Evolutionary conservation across 2,113 vertebrate genomes (phyloP), one percentile per base, ranked within the genome.

Genomic region (Hippolais icterina): DNA sequence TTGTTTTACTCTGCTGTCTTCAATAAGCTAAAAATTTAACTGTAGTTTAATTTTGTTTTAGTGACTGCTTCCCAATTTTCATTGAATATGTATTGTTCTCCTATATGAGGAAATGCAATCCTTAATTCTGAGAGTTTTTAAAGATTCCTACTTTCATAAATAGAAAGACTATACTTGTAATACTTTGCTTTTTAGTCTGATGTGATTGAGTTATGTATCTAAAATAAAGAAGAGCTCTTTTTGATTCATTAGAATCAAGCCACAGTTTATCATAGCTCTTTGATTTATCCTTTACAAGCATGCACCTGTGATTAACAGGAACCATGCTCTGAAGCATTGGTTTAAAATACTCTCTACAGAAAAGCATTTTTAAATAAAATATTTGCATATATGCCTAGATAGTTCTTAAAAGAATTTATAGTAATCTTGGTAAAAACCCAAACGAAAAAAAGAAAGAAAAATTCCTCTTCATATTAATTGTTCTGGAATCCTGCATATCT

Each of bases 381-480:
- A 53, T 77, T 82, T 95, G 6, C 27, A 60, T 66, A 17, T 27
- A 63, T 76, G 17, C 4, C 22, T 74, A 56, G 20, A 76, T 33
- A 90, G 53, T 71, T 93, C 54, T 61, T 66, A 63, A 86, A 83
- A 59, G 6, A 79, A 82, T 63, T 65, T 1, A 42, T 74, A 53
- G 20, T 12, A 53, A 81, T 70, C n/a, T 86, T 65, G 12, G 19
- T 16, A 75, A 78, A 90, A 79, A 6, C 3, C 3, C 8, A 7
- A 17, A 46, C 5, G 28, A 29, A 71, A 37, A 47, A 74, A 57
- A n/a, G 2, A 57, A 78, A 29, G 5, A 50, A 82, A 87, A 56
- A 11, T 0, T 14, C 2, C 0, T 47, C 22, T 47, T n/a, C 3
- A 10, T 47, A 46, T 37, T 66, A 83, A 39, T 85, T 39, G 5